These are phyloP conservation scores for Drosophila dunni DNA, from an alignment of 1,140 invertebrate genomes.

Conservation along the genomic window DNA sequence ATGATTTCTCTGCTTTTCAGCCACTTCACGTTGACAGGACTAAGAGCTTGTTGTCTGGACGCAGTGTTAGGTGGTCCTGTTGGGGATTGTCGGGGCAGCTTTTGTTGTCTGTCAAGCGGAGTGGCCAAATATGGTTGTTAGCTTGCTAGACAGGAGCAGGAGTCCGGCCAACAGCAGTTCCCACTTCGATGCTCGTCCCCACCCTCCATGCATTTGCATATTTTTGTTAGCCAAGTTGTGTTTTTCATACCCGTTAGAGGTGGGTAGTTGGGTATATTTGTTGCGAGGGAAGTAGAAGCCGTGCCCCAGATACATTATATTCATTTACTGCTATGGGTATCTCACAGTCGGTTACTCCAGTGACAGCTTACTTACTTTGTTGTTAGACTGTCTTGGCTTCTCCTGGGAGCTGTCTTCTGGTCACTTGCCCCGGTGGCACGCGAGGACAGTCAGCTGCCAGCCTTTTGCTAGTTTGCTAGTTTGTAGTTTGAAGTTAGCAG, in stretches of 20 bases:
- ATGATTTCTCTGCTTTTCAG: slow-evolving; percentile 8
- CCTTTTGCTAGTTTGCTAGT: slow-evolving; percentile 55
- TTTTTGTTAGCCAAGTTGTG: slow-evolving; percentile 58
- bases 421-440: slow-evolving; percentile 37
- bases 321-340: no score
- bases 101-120: slow-evolving; percentile 79
- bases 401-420: slow-evolving; percentile 72
- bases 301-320: no score
- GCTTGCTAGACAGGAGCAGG: slow-evolving; percentile 52
- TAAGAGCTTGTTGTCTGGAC: slow-evolving; percentile 27
- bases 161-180: not conserved
- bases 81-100: slow-evolving; percentile 43
- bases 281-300: no score
- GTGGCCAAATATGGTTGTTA: slow-evolving; percentile 83
- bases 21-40: slow-evolving; percentile 40
- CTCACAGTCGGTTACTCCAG: no score
- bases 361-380: not conserved
- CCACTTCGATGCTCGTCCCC: not conserved
- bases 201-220: slow-evolving; percentile 63
- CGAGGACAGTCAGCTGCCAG: not conserved
- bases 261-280: no score
- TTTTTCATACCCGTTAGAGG: slow-evolving; percentile 1
- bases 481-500: slow-evolving; percentile 32
- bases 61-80: slow-evolving; percentile 28
- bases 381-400: slow-evolving; percentile 60